phyloP scores from a whole-genome alignment of 2,113 vertebrate species.

The Procapra przewalskii region DNA sequence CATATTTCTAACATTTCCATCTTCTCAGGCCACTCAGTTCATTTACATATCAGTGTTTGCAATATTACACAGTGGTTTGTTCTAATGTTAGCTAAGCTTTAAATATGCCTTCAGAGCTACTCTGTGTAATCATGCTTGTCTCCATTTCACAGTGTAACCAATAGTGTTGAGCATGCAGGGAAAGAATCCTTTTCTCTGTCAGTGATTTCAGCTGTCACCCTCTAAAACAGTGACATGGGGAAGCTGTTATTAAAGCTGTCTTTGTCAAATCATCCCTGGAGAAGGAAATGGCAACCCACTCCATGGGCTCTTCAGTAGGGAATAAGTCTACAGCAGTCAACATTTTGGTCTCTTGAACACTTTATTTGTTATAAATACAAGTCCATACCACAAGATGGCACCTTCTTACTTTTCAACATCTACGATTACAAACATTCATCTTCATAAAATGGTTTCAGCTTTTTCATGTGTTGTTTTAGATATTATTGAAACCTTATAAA shows the following conservation, averaged over 20 bases:
- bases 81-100: not conserved
- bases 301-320: not conserved
- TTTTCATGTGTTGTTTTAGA: conserved; percentile 72
- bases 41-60: not conserved
- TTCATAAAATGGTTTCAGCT: conserved; percentile 79
- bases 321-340: conserved; percentile 65
- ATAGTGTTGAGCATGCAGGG: not conserved
- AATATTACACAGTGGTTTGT: not conserved
- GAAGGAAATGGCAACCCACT: no score
- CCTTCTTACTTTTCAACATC: conserved; percentile 83
- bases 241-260: not conserved
- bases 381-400: conserved; percentile 87
- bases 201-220: not conserved
- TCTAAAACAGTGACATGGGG: not conserved
- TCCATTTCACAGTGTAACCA: not conserved
- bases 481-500: conserved; percentile 83
- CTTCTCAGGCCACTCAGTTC: not conserved
- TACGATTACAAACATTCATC: conserved; percentile 80
- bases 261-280: not conserved
- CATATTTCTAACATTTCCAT: not conserved
- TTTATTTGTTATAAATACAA: conserved; percentile 88
- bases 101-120: not conserved
- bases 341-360: conserved; percentile 78
- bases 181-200: not conserved
- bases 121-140: not conserved